These are phyloP conservation scores for Diadumene lineata DNA, from an alignment of 92 coral and sea anemone species.

Conservation along the genomic window DNA sequence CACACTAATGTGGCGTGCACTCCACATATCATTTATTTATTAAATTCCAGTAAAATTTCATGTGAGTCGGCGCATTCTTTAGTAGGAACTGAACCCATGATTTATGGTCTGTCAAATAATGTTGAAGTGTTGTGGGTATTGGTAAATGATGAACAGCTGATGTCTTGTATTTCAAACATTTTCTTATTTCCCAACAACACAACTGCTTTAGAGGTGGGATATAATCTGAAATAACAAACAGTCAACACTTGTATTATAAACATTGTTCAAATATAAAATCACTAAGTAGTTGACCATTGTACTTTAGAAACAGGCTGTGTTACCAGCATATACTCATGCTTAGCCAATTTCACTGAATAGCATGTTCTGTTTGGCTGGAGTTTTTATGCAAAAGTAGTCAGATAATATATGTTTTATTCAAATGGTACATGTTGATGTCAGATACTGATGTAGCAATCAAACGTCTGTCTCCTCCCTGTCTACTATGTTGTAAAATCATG, in stretches of 20 bases:
- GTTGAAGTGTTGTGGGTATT: constrained; percentile 49
- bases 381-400: too few relatives aligned
- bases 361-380: too few relatives aligned
- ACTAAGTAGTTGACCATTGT: too few relatives aligned
- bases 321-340: too few relatives aligned
- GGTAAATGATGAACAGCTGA: constrained; percentile 55
- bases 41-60: constrained; percentile 4
- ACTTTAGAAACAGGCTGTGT: background rate
- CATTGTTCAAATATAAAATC: background rate
- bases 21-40: background rate
- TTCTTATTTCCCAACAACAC: constrained; percentile 69
- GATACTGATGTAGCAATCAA: too few relatives aligned
- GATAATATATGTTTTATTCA: too few relatives aligned
- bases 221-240: constrained; percentile 26
- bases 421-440: too few relatives aligned
- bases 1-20: too few relatives aligned
- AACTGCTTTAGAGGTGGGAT: constrained; percentile 60
- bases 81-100: constrained; percentile 15
- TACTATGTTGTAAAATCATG: too few relatives aligned
- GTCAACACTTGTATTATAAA: background rate
- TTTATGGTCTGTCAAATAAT: constrained; percentile 22
- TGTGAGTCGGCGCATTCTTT: background rate
- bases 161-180: constrained; percentile 48
- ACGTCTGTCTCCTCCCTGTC: too few relatives aligned
- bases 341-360: too few relatives aligned